These are phyloP conservation scores for Crambe crambe DNA, from an alignment of 37 sponge, comb jelly and placozoan species.

Conservation along the genomic window DNA sequence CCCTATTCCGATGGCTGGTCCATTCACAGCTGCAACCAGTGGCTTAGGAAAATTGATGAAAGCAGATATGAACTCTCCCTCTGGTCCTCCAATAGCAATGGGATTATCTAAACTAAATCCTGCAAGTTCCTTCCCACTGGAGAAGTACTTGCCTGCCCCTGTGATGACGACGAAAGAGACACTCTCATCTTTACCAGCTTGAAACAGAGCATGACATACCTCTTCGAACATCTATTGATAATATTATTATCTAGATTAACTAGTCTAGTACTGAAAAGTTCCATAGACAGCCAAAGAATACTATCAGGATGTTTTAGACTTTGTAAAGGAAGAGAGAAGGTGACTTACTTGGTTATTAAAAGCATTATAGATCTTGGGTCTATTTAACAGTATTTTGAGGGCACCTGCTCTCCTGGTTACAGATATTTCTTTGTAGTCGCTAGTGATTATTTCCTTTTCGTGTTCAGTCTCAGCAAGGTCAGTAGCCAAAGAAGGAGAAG, in stretches of 20 bases:
- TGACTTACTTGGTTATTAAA: constrained; percentile 55
- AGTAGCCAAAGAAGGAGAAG: not conserved
- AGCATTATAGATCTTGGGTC: constrained; percentile 88
- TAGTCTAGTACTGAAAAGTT: not conserved
- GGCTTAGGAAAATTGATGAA: constrained; percentile 96
- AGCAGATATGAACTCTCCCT: constrained; percentile 78
- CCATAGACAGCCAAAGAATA: not conserved
- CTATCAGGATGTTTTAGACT: not conserved
- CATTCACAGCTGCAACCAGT: constrained; percentile 92
- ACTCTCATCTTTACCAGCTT: constrained; percentile 65
- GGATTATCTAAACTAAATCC: constrained; percentile 70
- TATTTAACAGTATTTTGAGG: constrained; percentile 78
- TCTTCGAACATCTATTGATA: constrained; percentile 79
- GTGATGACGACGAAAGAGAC: constrained; percentile 76
- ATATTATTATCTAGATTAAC: not conserved
- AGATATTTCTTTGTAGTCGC: constrained; percentile 39
- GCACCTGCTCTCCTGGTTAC: constrained; percentile 66
- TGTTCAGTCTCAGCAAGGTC: not conserved
- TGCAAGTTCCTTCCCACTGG: constrained; percentile 94
- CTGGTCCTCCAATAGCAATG: constrained; percentile 71
- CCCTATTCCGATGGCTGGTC: constrained; percentile 95
- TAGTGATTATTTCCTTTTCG: constrained; percentile 35
- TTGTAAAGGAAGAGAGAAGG: not conserved
- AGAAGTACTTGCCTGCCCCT: constrained; percentile 92
- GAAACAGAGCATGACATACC: constrained; percentile 47